Evolutionary conservation across 2,113 vertebrate genomes (phyloP), one percentile per base, ranked within the genome.

Genomic region (Perccottus glenii): DNA sequence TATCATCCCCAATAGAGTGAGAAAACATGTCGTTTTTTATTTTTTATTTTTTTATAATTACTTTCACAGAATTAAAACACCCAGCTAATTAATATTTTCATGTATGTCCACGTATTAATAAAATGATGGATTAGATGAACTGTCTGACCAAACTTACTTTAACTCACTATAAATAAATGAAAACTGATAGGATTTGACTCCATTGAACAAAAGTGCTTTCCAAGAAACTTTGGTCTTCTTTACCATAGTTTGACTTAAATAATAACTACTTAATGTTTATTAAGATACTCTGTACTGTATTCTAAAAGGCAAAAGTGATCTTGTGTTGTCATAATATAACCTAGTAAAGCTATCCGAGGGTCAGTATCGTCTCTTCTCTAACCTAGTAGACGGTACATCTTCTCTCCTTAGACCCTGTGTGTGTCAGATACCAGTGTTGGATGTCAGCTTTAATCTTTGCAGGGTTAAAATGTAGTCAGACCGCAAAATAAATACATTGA

Each of bases 61-160:
- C 70, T 83, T 90, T 80, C 75, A 65, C 46, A 78, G 81, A 88
- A 90, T 77, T 73, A 83, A 71, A 83, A 83, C 58, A 77, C 53
- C 67, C 77, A 47, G 71, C 75, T 92, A 90, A 91, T 91, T 90
- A 87, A 87, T 90, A 90, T 82, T 76, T 80, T 60, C 12, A 70
- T 77, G 69, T 76, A 62, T 75, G 74, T 78, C 50, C 53, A 70
- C 56, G 56, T 33, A 36, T 64, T 83, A 76, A 77, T 60, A 49
- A 72, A 75, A 84, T 77, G 60, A 86, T 83, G 64, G 53, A 77
- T 75, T 77, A 59, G 35, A 81, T 82, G 42, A 66, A 70, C 60
- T 73, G 55, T 50, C 42, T 38, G 67, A 55, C 44, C 64, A 70
- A 57, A 58, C 40, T 68, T 43, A 19, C 9, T 40, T 67, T 48